These are phyloP conservation scores for Pantherophis alleghaniensis DNA, from an alignment of 2,797 vertebrate species.

Conservation along the genomic window DNA sequence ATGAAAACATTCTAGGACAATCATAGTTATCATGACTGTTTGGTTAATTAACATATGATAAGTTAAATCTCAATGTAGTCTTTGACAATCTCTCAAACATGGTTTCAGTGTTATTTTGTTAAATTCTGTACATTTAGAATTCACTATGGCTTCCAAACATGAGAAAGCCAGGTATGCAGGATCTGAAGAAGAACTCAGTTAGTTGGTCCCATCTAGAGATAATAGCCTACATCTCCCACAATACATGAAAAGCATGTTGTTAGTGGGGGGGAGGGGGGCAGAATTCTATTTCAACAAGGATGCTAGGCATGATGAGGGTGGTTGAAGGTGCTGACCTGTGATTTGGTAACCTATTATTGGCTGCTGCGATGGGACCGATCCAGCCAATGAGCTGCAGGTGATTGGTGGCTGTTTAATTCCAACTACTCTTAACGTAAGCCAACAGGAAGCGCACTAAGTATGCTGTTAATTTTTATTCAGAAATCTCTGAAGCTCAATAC, in stretches of 20 bases:
- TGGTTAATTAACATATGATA: constrained; percentile 32
- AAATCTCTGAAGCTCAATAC: not conserved
- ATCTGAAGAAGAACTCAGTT: constrained; percentile 16
- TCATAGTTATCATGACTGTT: not conserved
- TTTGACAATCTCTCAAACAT: not conserved
- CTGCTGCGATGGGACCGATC: no score
- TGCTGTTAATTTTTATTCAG: not conserved
- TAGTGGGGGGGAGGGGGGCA: not conserved
- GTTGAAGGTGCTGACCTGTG: no score
- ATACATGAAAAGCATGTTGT: not conserved
- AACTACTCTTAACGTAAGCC: not conserved
- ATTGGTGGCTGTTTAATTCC: not conserved
- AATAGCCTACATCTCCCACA: not conserved
- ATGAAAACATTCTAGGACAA: not conserved
- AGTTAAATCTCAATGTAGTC: constrained; percentile 22
- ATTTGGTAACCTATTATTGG: not conserved
- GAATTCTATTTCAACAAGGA: not conserved
- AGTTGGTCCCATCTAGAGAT: not conserved
- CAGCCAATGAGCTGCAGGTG: not conserved
- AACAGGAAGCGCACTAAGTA: not conserved
- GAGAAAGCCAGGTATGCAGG: not conserved
- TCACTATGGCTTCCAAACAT: not conserved
- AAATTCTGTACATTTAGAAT: constrained; percentile 31
- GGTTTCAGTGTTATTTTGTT: constrained; percentile 42
- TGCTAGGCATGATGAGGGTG: not conserved